Evolutionary conservation across 2,113 vertebrate genomes (phyloP).

Genomic region (Poeciliopsis occidentalis): DNA sequence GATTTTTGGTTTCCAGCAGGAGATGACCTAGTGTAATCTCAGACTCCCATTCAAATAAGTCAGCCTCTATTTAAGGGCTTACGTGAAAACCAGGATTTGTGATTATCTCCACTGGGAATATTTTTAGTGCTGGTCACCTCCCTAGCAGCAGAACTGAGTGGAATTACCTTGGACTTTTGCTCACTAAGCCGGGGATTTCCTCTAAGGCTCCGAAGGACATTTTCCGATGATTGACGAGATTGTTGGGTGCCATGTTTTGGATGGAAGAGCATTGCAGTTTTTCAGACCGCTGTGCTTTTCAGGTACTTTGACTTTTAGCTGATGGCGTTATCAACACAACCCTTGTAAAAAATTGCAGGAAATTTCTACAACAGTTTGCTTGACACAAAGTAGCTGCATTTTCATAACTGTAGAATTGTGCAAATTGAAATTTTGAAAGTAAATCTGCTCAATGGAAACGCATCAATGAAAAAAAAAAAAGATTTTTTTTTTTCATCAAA

Average conservation of each 20-base stretch:
- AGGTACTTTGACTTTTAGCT: neutral
- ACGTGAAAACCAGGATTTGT: constrained; percentile 30
- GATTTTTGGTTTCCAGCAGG: constrained; percentile 1
- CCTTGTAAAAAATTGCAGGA: no score
- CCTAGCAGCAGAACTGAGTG: constrained; percentile 13
- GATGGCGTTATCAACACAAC: no score
- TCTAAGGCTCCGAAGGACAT: neutral
- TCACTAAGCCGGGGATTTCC: constrained; percentile 28
- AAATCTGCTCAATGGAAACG: no score
- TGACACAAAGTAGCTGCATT: no score
- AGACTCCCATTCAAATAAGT: constrained; percentile 9
- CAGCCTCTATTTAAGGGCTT: neutral
- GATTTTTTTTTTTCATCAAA: no score
- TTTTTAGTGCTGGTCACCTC: constrained; percentile 10
- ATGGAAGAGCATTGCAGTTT: neutral
- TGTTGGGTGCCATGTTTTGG: constrained; percentile 12
- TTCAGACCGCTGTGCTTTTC: neutral
- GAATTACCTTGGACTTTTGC: constrained; percentile 29
- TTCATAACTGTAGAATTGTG: no score
- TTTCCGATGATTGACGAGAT: constrained; percentile 42
- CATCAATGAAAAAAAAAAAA: no score
- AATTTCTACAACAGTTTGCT: no score
- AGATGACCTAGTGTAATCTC: constrained; percentile 11
- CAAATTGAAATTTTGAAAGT: no score
- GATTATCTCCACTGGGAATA: constrained; percentile 9